phyloP scores from a whole-genome alignment of 2,888 invertebrate genomes.

The Adela reaumurella region DNA sequence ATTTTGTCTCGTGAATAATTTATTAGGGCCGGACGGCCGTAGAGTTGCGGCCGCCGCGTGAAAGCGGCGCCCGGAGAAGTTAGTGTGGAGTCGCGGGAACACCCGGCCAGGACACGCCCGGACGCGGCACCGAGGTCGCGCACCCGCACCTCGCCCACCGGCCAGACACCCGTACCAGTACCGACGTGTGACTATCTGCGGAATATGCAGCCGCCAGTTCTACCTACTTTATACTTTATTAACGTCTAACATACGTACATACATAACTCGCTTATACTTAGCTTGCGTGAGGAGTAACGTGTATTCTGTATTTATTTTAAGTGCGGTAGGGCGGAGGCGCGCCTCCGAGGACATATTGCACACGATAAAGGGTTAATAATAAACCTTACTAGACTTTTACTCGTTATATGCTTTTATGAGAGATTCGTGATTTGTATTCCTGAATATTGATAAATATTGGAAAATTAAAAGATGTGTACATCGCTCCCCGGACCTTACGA shows the following conservation, averaged over 20 bases:
- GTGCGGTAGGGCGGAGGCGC: not conserved
- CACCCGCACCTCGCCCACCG: not conserved
- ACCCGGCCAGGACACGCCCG: not conserved
- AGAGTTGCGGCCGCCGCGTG: not conserved
- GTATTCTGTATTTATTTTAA: not conserved
- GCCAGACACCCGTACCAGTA: not conserved
- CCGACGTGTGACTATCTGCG: too few species aligned
- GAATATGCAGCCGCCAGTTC: not conserved
- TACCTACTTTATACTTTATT: slow-evolving; percentile 2
- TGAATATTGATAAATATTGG: slow-evolving; percentile 44
- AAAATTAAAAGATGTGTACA: slow-evolving; percentile 44
- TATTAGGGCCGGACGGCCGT: not conserved
- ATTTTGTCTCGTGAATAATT: not conserved
- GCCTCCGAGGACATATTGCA: not conserved
- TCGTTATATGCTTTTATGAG: slow-evolving; percentile 53
- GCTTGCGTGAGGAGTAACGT: not conserved
- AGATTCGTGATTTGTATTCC: slow-evolving; percentile 56
- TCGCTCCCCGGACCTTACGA: slow-evolving; percentile 40
- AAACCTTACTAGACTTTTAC: slow-evolving; percentile 27
- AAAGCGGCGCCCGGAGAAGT: not conserved
- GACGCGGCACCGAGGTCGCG: not conserved
- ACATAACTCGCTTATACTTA: not conserved
- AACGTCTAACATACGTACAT: slow-evolving; percentile 9
- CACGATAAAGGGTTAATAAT: not conserved
- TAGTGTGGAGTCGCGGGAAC: not conserved